phyloP scores from a whole-genome alignment of 2,113 vertebrate genomes.

The Cyrtonyx montezumae region DNA sequence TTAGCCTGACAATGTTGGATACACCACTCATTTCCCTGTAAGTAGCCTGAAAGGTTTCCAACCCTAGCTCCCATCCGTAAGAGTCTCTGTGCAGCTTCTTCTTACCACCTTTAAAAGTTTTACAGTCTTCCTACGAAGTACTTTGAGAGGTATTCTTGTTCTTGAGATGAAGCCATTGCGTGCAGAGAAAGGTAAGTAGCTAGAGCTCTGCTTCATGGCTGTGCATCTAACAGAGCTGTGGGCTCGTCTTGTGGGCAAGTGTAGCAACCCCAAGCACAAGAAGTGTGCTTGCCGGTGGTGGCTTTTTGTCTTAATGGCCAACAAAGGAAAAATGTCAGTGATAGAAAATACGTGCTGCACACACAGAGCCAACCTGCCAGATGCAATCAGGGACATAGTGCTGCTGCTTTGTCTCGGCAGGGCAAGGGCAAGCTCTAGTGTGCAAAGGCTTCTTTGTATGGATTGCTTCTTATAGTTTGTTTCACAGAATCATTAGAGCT shows the following conservation, averaged over 20 bases:
- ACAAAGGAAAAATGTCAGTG: background rate
- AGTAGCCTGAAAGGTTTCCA: background rate
- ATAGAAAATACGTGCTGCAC: background rate
- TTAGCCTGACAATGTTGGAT: background rate
- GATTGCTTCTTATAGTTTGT: background rate
- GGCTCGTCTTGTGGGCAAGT: background rate
- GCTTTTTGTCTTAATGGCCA: background rate
- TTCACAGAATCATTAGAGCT: background rate
- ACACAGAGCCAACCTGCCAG: no score
- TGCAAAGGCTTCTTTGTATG: background rate
- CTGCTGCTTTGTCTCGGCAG: background rate
- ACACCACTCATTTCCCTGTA: background rate
- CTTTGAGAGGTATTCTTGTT: background rate
- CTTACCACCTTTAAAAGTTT: background rate
- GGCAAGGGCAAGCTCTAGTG: background rate
- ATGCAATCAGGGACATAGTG: background rate
- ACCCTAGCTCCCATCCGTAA: background rate
- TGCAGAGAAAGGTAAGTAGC: background rate
- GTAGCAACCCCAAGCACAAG: background rate
- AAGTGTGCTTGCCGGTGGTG: background rate
- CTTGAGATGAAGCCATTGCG: background rate
- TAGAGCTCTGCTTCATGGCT: background rate
- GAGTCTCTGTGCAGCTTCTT: background rate
- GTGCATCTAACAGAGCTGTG: background rate
- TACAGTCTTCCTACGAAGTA: background rate